These are phyloP conservation scores for Sericinus montela DNA, from an alignment of 2,888 invertebrate species.

Conservation along the genomic window DNA sequence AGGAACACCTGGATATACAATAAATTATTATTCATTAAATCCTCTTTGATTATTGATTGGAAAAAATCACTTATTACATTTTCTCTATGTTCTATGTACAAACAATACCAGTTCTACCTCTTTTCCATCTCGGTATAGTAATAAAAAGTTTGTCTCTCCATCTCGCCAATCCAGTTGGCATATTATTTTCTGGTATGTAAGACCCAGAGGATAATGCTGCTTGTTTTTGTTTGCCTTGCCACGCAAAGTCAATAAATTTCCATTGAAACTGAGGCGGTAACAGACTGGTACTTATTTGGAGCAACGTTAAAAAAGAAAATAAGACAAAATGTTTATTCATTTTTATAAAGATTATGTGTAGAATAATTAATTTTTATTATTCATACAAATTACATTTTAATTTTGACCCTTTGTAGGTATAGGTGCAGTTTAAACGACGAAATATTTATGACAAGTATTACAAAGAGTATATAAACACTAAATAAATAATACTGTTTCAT, in stretches of 20 bases:
- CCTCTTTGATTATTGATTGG: no score
- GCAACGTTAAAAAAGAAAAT: neutral
- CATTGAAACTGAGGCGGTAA: slow-evolving; percentile 73
- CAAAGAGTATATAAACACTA: no score
- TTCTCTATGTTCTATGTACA: no score
- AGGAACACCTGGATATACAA: slow-evolving; percentile 41
- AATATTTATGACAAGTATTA: no score
- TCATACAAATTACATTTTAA: no score
- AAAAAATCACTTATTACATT: no score
- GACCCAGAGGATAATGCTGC: slow-evolving; percentile 72
- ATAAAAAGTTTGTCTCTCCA: slow-evolving; percentile 84
- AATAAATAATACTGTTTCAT: no score
- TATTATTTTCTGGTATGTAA: slow-evolving; percentile 81
- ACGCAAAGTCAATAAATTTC: slow-evolving; percentile 82
- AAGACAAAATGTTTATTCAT: neutral
- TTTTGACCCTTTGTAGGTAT: no score
- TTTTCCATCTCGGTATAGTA: slow-evolving; percentile 83
- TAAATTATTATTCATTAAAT: neutral
- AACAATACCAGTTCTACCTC: slow-evolving; percentile 42
- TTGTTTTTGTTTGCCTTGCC: slow-evolving; percentile 75
- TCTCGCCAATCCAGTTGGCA: slow-evolving; percentile 83
- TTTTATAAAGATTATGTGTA: neutral
- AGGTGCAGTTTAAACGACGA: no score
- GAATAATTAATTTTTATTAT: no score
- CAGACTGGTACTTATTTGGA: slow-evolving; percentile 24